Base-by-base conservation (phyloP, 2,888 invertebrate genomes). In the Phragmatobia fuliginosa region DNA sequence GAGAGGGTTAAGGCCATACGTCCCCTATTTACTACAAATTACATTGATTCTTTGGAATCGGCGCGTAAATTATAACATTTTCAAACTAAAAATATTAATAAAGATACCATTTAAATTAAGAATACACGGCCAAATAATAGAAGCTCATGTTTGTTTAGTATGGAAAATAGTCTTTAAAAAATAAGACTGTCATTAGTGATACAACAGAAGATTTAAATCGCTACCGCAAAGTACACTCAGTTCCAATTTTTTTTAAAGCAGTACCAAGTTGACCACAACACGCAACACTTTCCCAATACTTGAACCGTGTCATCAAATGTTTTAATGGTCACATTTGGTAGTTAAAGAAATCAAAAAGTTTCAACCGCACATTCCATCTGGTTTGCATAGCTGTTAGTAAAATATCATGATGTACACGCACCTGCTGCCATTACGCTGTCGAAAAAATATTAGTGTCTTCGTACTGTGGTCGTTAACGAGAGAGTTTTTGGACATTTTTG, bases 311-410 rank as follows among this genome's bases (percentile, higher is more conserved):
- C 49, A 67, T 62, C 33, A 56, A 52, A 62, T 33, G 67, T 62
- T 52, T 60, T 60, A 33, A 45, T 60, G 41, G 16, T 33, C 33
- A 18, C 45, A 36, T 68, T 60, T 32, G 45, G 68, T 58, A 60
- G 41, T 25, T 28, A 68, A 64, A 61, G 61, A 58, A 49, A 52
- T 52, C 58, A 60, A 58, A 62, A 63, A 58, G 41, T 14, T 33
- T 38, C 31, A 33, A 75, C 77, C 79, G 70, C 73, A 82, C 75
- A 79, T 80, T 77, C 75, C 82, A 71, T 68, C 67, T 72, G 76
- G 72, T 83, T 78, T 79, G 78, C 79, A 79, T 76, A 74, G 76
- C 71, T 70, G 73, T 82, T 77, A 79, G 75, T 67, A 74, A 83
- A 83, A 75, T 31, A 21, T 58, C 64, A 16, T 66, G 74, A 73